Evolutionary conservation across 1,140 invertebrate genomes (phyloP).

Genomic region (Carposina sasakii): DNA sequence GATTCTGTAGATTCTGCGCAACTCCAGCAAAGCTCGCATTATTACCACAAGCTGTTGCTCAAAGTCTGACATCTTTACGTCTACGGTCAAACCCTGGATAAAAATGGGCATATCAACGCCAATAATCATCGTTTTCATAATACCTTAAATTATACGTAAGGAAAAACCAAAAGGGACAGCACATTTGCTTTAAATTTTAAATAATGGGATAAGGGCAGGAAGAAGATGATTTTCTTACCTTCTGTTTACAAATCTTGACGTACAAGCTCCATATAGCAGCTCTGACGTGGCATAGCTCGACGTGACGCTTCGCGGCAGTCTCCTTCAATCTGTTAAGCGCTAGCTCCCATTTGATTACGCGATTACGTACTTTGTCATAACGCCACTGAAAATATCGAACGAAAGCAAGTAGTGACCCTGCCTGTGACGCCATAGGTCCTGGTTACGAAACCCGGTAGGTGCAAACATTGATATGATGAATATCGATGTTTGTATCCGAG

Average conservation of each 20-base stretch:
- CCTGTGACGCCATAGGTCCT: too few relatives aligned
- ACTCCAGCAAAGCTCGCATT: constrained; percentile 58
- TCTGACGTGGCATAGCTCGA: constrained; percentile 59
- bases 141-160: too few relatives aligned
- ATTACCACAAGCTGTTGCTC: constrained; percentile 64
- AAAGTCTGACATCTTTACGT: constrained; percentile 42
- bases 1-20: constrained; percentile 56
- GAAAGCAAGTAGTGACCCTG: too few relatives aligned
- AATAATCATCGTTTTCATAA: too few relatives aligned
- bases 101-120: too few relatives aligned
- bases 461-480: too few relatives aligned
- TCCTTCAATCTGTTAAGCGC: constrained; percentile 61
- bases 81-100: constrained; percentile 33
- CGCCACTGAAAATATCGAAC: constrained; percentile 44
- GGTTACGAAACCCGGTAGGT: too few relatives aligned
- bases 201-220: too few relatives aligned
- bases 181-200: too few relatives aligned
- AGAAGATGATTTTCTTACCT: too few relatives aligned
- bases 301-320: constrained; percentile 52
- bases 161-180: too few relatives aligned
- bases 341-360: constrained; percentile 65
- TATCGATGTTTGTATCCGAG: too few relatives aligned
- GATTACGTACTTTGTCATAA: constrained; percentile 56
- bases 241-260: constrained; percentile 62
- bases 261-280: constrained; percentile 62